phyloP scores from a whole-genome alignment of 30 jellyfish, hydroid and myxozoan species.

The Hydractinia symbiolongicarpus region DNA sequence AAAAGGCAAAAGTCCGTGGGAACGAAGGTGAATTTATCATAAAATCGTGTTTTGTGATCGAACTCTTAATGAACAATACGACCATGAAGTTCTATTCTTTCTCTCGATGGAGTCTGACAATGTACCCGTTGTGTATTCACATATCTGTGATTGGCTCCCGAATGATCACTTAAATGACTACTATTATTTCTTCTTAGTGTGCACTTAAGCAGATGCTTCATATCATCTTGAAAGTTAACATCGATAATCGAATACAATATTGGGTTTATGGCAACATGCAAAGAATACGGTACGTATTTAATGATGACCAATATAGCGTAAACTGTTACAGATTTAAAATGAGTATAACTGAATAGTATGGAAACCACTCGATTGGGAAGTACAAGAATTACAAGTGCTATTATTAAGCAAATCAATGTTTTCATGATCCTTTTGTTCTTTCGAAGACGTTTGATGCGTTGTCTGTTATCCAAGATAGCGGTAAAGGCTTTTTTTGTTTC shows the following conservation, averaged over 20 bases:
- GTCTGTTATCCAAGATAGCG: neutral
- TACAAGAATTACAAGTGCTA: slow-evolving; percentile 4
- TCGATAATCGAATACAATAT: neutral
- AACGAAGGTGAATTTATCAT: no score
- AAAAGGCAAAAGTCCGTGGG: no score
- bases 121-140: no score
- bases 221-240: neutral
- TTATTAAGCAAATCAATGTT: neutral
- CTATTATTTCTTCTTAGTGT: no score
- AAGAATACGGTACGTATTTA: neutral
- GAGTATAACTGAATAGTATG: neutral
- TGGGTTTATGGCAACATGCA: neutral
- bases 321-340: neutral
- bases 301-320: neutral
- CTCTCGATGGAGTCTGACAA: no score
- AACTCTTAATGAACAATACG: no score
- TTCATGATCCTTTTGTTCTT: slow-evolving; percentile 8
- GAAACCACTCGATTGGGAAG: neutral
- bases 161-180: no score
- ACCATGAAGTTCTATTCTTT: no score
- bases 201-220: neutral
- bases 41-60: no score
- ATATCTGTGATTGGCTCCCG: no score
- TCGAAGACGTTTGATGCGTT: neutral
- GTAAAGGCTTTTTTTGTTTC: neutral